Evolutionary conservation across 2,113 vertebrate species (phyloP), one percentile per base, ranked within the genome.

Genomic region (Macquaria australasica): DNA sequence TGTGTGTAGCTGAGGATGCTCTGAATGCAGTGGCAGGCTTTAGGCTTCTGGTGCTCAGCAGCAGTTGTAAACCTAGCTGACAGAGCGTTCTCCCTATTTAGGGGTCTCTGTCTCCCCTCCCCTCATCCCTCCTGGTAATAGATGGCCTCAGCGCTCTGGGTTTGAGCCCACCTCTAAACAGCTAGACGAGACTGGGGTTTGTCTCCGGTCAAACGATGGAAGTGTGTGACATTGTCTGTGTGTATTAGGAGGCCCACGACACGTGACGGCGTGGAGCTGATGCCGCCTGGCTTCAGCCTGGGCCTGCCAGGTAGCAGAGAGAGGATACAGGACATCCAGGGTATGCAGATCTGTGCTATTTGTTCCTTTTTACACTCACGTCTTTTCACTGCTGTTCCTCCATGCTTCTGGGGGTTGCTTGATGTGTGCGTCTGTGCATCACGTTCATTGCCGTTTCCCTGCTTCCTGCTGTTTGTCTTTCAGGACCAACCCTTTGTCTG

Each of bases 201-300:
- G 74, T 83, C 78, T 86, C 23, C 6, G 56, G 62, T 72, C 71
- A 28, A 82, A 72, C 71, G 34, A 21, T 76, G 82, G 69, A 81
- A 86, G 78, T 92, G 94, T 95, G 96, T 93, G 85, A 76, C 95
- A 91, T 85, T 93, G 95, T 89, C 89, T 91, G 95, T 89, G 89
- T 94, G 90, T 87, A 87, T 94, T 90, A 94, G 93, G 95, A 93
- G 92, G 93, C 94, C 94, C 90, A 91, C 88, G 86, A 74, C 79
- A 87, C 79, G 90, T 91, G 95, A 82, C 67, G 89, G 87, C 82
- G 67, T 80, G 83, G 87, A 81, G 91, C 91, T 77, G 81, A 77
- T 53, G 64, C 51, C 14, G 18, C 70, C 69, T 8, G 59, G 92
- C 11, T 62, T 1, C 82, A 82, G 87, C 56, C 72, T 87, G 93